Conservation (phyloP, 2,113 vertebrate genomes). For the Piliocolobus tephrosceles region DNA sequence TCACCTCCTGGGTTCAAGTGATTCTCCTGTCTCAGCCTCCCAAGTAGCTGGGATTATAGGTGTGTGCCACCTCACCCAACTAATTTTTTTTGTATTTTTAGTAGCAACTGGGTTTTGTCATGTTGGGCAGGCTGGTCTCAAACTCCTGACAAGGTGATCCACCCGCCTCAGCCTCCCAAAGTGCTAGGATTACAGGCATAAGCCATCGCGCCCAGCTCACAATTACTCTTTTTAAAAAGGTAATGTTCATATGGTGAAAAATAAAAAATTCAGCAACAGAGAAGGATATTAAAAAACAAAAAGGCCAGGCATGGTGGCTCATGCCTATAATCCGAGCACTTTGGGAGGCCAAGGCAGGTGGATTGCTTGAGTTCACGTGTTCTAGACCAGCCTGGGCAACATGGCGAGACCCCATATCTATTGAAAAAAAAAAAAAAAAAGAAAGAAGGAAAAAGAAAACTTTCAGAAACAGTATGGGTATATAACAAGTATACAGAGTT, state of each 20-base stretch:
- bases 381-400: background rate
- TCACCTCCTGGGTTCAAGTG: no score
- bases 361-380: background rate
- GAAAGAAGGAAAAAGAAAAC: background rate
- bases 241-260: background rate
- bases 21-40: no score
- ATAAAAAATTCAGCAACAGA: background rate
- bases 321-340: background rate
- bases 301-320: background rate
- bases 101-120: no score
- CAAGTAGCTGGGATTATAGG: no score
- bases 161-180: no score
- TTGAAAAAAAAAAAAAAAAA: background rate
- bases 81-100: no score
- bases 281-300: background rate
- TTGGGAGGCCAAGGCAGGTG: background rate
- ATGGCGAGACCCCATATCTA: background rate
- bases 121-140: no score
- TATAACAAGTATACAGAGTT: background rate
- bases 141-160: no score
- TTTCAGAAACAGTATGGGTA: background rate
- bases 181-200: no score
- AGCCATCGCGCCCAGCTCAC: no score
- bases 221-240: no score
- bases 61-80: no score